These are phyloP conservation scores for Drosophila murphyi DNA, from an alignment of 1,140 invertebrate species.

Conservation along the genomic window DNA sequence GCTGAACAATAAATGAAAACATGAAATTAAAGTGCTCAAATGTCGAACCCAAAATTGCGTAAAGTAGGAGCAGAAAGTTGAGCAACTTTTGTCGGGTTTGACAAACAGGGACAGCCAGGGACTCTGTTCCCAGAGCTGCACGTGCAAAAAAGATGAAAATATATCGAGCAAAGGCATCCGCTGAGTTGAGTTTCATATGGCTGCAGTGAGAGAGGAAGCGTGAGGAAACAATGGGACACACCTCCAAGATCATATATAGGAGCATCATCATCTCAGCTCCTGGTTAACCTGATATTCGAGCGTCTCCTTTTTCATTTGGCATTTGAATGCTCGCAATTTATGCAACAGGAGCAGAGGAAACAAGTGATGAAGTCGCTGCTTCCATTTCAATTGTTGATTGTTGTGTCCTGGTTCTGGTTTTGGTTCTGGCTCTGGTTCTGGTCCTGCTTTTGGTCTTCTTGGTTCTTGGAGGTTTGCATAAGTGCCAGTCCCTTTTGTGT, in stretches of 20 bases:
- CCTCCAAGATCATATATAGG: conserved; percentile 60
- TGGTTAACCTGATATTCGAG: conserved; percentile 72
- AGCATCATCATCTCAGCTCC: conserved; percentile 21
- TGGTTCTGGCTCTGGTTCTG: neutral
- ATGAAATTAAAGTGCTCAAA: conserved; percentile 81
- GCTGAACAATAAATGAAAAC: conserved; percentile 73
- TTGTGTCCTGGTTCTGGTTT: conserved; percentile 52
- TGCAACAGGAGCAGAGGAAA: conserved; percentile 80
- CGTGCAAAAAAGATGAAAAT: conserved; percentile 60
- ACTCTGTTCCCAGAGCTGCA: conserved; percentile 72
- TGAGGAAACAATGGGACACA: conserved; percentile 73
- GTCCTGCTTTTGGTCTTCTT: conserved; percentile 7
- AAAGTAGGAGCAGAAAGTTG: conserved; percentile 78
- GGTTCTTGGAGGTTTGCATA: conserved; percentile 57
- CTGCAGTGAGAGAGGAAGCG: conserved; percentile 63
- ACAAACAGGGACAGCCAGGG: conserved; percentile 19
- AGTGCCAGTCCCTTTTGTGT: conserved; percentile 55
- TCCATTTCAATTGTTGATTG: conserved; percentile 75
- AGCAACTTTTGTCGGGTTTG: conserved; percentile 72
- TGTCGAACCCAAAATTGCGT: conserved; percentile 60
- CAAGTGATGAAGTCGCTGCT: conserved; percentile 84
- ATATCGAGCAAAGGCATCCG: conserved; percentile 37
- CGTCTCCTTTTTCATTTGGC: conserved; percentile 65
- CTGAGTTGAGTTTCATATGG: conserved; percentile 74
- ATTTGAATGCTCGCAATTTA: conserved; percentile 58